phyloP scores from a whole-genome alignment of 2,113 vertebrate species.

The Puntigrus tetrazona region DNA sequence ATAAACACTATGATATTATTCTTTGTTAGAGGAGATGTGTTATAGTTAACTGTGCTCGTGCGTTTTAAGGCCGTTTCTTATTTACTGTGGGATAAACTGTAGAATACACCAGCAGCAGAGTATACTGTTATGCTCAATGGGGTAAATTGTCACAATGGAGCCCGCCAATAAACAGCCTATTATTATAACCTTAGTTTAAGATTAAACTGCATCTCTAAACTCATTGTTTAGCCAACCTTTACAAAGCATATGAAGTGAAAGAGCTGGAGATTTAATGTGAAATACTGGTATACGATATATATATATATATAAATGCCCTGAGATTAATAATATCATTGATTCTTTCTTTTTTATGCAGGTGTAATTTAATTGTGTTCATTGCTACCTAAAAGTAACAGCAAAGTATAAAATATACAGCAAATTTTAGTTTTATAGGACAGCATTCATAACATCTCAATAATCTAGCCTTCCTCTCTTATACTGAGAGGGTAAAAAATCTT shows the following conservation, averaged over 20 bases:
- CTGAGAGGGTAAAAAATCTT: not conserved
- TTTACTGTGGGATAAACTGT: not conserved
- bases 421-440: not conserved
- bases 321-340: not conserved
- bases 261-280: too few relatives aligned
- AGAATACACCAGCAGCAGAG: not conserved
- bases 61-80: not conserved
- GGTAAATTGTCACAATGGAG: not conserved
- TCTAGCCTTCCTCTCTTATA: not conserved
- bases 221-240: too few relatives aligned
- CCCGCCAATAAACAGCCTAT: not conserved
- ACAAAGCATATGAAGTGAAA: too few relatives aligned
- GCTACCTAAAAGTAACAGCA: not conserved
- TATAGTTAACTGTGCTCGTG: not conserved
- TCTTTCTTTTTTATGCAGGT: not conserved
- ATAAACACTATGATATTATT: conserved; percentile 16
- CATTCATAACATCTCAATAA: not conserved
- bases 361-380: not conserved
- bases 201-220: not conserved
- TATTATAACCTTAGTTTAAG: not conserved
- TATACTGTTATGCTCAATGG: not conserved
- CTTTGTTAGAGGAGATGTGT: not conserved
- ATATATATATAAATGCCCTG: too few relatives aligned
- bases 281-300: too few relatives aligned
- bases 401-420: not conserved